Evolutionary conservation across 2,888 invertebrate species (phyloP).

Genomic region (Micoletzkya japonica): DNA sequence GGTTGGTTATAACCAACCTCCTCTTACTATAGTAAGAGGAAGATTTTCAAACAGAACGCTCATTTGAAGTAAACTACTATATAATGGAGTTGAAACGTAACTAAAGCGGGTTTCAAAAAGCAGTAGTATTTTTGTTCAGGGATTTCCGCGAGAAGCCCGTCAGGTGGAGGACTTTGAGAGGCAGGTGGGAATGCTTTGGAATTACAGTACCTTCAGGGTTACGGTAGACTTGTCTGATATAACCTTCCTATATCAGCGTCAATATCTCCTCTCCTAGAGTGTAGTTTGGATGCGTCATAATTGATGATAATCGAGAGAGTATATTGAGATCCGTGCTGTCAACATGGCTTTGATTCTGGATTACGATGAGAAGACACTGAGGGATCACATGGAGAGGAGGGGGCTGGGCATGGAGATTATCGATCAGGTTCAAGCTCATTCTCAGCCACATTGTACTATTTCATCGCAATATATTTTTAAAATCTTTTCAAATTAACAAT

Average conservation of each 20-base stretch:
- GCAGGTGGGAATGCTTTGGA: slow-evolving; percentile 53
- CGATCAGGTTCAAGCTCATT: slow-evolving; percentile 29
- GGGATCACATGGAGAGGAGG: slow-evolving; percentile 59
- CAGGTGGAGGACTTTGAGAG: slow-evolving; percentile 64
- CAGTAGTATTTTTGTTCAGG: too few species aligned
- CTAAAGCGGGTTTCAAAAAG: too few species aligned
- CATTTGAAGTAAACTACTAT: too few species aligned
- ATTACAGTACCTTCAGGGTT: too few species aligned
- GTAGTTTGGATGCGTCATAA: slow-evolving; percentile 38
- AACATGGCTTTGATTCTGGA: slow-evolving; percentile 64
- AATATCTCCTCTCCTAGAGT: neutral
- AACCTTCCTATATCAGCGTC: neutral
- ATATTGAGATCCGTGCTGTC: too few species aligned
- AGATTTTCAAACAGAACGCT: too few species aligned
- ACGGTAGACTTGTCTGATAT: neutral
- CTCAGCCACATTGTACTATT: too few species aligned
- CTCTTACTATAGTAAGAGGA: too few species aligned
- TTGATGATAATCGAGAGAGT: slow-evolving; percentile 11
- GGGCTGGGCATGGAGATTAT: slow-evolving; percentile 55
- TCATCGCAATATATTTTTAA: too few species aligned
- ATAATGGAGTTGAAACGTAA: too few species aligned
- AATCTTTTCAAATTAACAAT: too few species aligned
- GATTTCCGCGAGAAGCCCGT: slow-evolving; percentile 60
- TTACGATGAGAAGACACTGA: slow-evolving; percentile 61
- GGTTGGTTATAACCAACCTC: too few species aligned